phyloP scores from a whole-genome alignment of 1,140 invertebrate genomes.

The Arctopsyche grandis region DNA sequence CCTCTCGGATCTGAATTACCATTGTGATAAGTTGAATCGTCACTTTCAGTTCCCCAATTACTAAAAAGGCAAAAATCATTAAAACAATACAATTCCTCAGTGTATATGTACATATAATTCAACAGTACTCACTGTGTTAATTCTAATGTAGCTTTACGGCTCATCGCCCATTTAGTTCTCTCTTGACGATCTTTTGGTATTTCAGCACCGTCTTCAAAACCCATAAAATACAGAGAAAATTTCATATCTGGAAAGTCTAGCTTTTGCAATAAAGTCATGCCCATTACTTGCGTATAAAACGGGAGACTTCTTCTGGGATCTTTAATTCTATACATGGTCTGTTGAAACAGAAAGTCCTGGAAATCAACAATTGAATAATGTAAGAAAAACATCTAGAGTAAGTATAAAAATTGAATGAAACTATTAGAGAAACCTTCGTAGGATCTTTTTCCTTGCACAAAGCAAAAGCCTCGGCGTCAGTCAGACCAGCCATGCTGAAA shows the following conservation, averaged over 20 bases:
- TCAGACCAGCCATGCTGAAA: conserved; percentile 66
- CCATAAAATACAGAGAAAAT: conserved; percentile 94
- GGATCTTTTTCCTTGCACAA: conserved; percentile 72
- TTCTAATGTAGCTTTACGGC: conserved; percentile 88
- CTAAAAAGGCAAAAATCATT: conserved; percentile 67
- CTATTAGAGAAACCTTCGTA: conserved; percentile 69
- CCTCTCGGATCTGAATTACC: conserved; percentile 92
- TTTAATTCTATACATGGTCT: conserved; percentile 96
- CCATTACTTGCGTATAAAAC: conserved; percentile 91
- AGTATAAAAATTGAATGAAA: conserved; percentile 12
- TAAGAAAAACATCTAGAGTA: conserved; percentile 1
- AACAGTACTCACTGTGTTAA: conserved; percentile 80
- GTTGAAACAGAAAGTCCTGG: conserved; percentile 91
- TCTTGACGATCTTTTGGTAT: conserved; percentile 77
- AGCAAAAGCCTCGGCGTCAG: conserved; percentile 73
- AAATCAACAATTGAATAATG: conserved; percentile 53
- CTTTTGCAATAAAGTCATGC: conserved; percentile 90
- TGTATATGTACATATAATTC: too few relatives aligned
- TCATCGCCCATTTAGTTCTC: conserved; percentile 80
- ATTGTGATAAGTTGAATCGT: conserved; percentile 86
- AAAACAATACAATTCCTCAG: too few relatives aligned
- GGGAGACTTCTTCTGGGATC: conserved; percentile 87
- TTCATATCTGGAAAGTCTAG: conserved; percentile 90
- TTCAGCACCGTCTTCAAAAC: conserved; percentile 82
- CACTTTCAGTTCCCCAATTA: conserved; percentile 93